Evolutionary conservation across 2,797 vertebrate species (phyloP).

Genomic region (Lutjanus campechanus): DNA sequence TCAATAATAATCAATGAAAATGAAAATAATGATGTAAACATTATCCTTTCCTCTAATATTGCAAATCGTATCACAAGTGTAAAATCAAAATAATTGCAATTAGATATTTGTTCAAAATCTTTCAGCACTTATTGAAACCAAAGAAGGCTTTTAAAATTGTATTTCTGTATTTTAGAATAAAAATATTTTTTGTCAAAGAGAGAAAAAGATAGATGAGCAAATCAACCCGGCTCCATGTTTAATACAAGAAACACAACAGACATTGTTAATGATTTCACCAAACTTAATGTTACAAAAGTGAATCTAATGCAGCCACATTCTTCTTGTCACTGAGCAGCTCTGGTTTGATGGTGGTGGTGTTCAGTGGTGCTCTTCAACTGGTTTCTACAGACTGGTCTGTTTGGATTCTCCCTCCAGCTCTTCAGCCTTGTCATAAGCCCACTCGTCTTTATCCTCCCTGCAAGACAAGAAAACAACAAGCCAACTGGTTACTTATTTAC

Average conservation of each 20-base stretch:
- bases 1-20: too few relatives aligned
- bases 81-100: too few relatives aligned
- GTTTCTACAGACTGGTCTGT: conserved; percentile 66
- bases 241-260: not conserved
- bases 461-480: conserved; percentile 43
- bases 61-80: too few relatives aligned
- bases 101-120: too few relatives aligned
- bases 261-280: not conserved
- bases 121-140: too few relatives aligned
- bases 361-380: not conserved
- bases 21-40: too few relatives aligned
- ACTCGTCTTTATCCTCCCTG: conserved; percentile 51
- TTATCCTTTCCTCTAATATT: too few relatives aligned
- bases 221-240: not conserved
- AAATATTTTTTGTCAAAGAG: not conserved
- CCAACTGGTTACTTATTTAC: conserved; percentile 10
- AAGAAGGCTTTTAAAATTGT: not conserved
- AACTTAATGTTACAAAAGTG: not conserved
- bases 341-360: not conserved
- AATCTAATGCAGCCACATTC: not conserved
- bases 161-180: conserved; percentile 9
- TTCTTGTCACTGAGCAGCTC: not conserved
- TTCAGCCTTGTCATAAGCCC: conserved; percentile 16
- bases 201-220: not conserved
- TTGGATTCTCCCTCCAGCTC: not conserved